Percentiles rank a stretch among this genome's conserved stretches.
Conservation (phyloP, 2,888 invertebrate species). For the Hypolimnas misippus region DNA sequence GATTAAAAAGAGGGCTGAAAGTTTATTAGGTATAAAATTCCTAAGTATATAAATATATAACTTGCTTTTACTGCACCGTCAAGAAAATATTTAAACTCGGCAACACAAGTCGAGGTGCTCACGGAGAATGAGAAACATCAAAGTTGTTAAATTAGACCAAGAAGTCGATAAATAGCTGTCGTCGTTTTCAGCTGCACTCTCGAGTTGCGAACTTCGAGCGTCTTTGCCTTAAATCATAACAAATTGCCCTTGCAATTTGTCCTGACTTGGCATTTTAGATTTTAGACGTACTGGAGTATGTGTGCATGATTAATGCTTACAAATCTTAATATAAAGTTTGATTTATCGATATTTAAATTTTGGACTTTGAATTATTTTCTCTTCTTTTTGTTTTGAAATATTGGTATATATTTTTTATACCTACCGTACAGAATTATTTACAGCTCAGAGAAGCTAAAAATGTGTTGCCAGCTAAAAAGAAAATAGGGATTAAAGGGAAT, state of each 20-base stretch:
- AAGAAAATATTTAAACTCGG: not conserved
- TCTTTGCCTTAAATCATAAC: conserved; percentile 39
- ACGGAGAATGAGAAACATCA: conserved; percentile 31
- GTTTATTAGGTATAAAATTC: too few species aligned
- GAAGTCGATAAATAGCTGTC: conserved; percentile 41
- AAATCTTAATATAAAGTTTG: not conserved
- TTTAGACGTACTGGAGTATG: not conserved
- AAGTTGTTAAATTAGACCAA: conserved; percentile 24
- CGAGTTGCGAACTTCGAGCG: conserved; percentile 25
- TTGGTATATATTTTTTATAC: too few species aligned
- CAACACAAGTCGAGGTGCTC: not conserved
- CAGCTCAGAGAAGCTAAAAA: too few species aligned
- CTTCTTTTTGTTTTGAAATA: too few species aligned
- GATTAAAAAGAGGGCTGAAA: too few species aligned
- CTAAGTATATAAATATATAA: too few species aligned
- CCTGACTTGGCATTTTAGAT: conserved; percentile 19
- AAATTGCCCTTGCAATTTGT: conserved; percentile 41
- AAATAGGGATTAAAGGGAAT: too few species aligned
- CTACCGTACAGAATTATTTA: too few species aligned
- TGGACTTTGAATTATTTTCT: not conserved
- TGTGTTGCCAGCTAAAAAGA: too few species aligned
- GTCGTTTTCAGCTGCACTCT: conserved; percentile 30
- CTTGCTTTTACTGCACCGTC: not conserved
- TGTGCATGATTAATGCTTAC: not conserved
- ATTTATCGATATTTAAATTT: not conserved